phyloP scores from a whole-genome alignment of 2,113 vertebrate genomes.

The Pygoscelis adeliae region DNA sequence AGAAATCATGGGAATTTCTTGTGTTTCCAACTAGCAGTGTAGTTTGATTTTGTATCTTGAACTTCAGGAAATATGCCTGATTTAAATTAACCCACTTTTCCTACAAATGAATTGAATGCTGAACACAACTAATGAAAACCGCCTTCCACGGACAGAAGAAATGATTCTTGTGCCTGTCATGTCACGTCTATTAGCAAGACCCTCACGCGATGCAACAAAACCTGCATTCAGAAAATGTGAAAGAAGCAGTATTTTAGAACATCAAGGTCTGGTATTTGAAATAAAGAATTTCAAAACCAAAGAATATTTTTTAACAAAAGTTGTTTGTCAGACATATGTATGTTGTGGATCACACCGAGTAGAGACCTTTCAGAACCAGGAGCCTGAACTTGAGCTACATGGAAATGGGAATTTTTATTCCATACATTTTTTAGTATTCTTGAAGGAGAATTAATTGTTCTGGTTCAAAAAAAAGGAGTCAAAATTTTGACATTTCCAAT shows the following conservation, averaged over 20 bases:
- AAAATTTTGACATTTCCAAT: neutral
- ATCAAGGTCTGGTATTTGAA: neutral
- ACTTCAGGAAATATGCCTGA: neutral
- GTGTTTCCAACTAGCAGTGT: neutral
- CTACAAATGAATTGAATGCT: neutral
- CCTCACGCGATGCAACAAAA: neutral
- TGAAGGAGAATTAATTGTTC: neutral
- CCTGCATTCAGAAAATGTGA: neutral
- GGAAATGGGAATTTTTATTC: neutral
- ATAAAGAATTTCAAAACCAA: neutral
- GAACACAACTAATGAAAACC: neutral
- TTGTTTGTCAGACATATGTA: neutral
- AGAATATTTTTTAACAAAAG: neutral
- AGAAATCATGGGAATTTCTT: slow-evolving; percentile 5
- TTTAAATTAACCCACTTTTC: slow-evolving; percentile 41
- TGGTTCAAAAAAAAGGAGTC: neutral
- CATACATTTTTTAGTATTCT: neutral
- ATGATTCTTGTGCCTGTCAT: neutral
- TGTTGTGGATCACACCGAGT: neutral
- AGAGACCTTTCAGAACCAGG: neutral
- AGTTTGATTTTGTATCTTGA: neutral
- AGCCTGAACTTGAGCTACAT: neutral
- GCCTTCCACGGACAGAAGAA: neutral
- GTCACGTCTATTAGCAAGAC: neutral
- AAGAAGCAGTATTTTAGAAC: neutral